Base-by-base conservation (phyloP, 2,888 invertebrate genomes). In the Dasysyrphus albostriatus region DNA sequence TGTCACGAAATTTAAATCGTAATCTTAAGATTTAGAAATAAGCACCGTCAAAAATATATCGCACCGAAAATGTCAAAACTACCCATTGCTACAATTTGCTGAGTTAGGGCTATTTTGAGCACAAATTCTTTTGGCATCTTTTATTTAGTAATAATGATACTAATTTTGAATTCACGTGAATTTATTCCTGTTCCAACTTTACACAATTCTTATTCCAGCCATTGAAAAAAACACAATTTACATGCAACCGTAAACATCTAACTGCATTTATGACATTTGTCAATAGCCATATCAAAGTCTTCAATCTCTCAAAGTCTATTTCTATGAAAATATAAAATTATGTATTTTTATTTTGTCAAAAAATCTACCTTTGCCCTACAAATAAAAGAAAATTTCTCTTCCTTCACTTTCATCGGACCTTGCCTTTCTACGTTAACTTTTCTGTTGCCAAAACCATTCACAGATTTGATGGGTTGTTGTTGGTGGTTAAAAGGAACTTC, bases 391-490 rank as follows among this genome's bases (percentile, higher is more conserved):
- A n/a, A 44, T 44, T n/a, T n/a, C n/a, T 6, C 44, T n/a, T 44
- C 14, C n/a, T n/a, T 3, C 14, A 8, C 0, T 47, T 44, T 16
- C n/a, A 8, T 44, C 9, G 4, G 16, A 3, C 16, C 47, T 7
- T 16, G n/a, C 24, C 1, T 24, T 24, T 24, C 24, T 19, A 16
- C 16, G 58, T 39, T 10, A 61, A 24, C 59, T 24, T 63, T 29
- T 42, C 24, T 61, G 9, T n/a, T 42, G 42, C 42, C 39, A 39
- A 42, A n/a, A 42, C 65, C 44, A 47, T 32, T 47, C 32, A 47
- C 16, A 44, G n/a, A 61, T 24, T 10, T n/a, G 37, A 0, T 9
- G 19, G 2, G 7, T 7, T 16, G 61, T 14, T 61, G 7, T 7
- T 39, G 61, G 24, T 61, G 7, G 19, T 19, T 61, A 37, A 37